These are phyloP conservation scores for Cosmia trapezina DNA, from an alignment of 2,888 invertebrate species.

Conservation along the genomic window DNA sequence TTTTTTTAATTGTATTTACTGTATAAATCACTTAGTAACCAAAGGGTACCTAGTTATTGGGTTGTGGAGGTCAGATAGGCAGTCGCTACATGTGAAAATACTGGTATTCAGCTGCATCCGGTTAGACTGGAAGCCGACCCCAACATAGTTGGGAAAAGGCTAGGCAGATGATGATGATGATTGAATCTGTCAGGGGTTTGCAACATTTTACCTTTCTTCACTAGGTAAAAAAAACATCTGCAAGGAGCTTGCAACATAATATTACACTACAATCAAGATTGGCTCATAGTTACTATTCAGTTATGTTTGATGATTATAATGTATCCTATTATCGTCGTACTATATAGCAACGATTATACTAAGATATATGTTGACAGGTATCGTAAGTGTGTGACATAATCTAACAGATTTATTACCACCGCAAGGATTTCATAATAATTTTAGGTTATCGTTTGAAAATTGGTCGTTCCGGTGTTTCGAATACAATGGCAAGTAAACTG, in stretches of 20 bases:
- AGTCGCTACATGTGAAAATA: too few species aligned
- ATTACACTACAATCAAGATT: background rate
- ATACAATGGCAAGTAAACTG: constrained; percentile 1
- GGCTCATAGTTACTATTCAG: constrained; percentile 8
- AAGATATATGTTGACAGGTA: constrained; percentile 9
- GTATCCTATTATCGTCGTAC: constrained; percentile 20
- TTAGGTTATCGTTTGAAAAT: background rate
- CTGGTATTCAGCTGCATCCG: too few species aligned
- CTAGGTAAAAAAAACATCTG: background rate
- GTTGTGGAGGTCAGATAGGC: too few species aligned
- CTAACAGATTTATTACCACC: background rate
- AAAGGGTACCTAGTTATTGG: too few species aligned
- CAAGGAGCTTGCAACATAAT: constrained; percentile 14
- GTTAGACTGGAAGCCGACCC: too few species aligned
- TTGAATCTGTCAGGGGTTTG: too few species aligned
- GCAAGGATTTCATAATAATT: constrained; percentile 21
- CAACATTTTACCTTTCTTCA: background rate
- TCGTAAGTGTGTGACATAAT: constrained; percentile 22
- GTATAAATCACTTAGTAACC: too few species aligned
- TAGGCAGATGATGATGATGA: too few species aligned
- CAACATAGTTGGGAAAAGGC: too few species aligned
- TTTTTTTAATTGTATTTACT: too few species aligned
- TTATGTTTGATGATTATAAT: constrained; percentile 9
- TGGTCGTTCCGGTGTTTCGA: background rate
- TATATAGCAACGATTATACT: too few species aligned